These are phyloP conservation scores for Uropsilus gracilis DNA, from an alignment of 2,113 vertebrate genomes.

Conservation along the genomic window DNA sequence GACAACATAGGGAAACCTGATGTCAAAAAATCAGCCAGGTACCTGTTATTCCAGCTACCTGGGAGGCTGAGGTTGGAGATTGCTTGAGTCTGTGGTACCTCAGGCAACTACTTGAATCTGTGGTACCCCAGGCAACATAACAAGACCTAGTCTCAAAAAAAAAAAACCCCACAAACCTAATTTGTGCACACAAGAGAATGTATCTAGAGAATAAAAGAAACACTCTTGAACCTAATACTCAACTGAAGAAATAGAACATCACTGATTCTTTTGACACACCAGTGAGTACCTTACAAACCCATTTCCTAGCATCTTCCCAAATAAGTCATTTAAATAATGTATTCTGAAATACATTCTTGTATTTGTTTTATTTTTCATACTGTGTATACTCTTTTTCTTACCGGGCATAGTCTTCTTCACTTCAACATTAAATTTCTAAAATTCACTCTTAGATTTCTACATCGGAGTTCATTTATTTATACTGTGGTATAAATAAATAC, in stretches of 20 bases:
- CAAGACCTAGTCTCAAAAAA: no score
- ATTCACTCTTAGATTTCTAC: background rate
- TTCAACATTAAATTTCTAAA: background rate
- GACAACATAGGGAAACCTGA: no score
- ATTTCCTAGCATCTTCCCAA: background rate
- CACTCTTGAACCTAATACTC: background rate
- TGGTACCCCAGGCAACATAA: no score
- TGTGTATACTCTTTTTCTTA: background rate
- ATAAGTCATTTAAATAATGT: background rate
- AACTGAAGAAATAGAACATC: background rate
- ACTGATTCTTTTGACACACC: background rate
- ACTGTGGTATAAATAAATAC: background rate
- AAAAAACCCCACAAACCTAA: no score
- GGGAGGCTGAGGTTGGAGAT: no score
- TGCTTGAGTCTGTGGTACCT: no score
- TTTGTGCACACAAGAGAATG: background rate
- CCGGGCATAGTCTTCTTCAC: background rate
- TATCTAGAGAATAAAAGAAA: conserved; percentile 6
- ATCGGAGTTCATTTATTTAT: background rate
- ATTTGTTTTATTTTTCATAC: background rate
- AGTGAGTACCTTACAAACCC: background rate
- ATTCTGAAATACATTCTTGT: background rate
- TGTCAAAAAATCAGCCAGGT: no score
- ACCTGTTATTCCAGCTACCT: no score
- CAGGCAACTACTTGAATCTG: no score